Base-by-base conservation (phyloP, 2,888 invertebrate genomes). In the Anaspis maculata region DNA sequence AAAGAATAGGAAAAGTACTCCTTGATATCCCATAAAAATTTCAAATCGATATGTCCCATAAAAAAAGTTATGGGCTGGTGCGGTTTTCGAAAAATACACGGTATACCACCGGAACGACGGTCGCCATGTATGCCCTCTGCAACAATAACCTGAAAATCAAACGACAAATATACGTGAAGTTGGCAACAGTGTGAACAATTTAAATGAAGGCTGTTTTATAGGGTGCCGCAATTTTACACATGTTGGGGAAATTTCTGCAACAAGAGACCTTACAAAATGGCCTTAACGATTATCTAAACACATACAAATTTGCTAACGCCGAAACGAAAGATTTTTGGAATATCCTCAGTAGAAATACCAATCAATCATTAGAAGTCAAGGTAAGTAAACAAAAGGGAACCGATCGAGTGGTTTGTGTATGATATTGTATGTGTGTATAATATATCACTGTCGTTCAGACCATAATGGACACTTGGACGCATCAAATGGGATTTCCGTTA, bases 291-390 rank as follows among this genome's bases (percentile, higher is more conserved):
- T 87, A 85, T 59, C 66, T 87, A 35, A 76, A 71, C 41, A 71
- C 70, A 25, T 79, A 80, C 56, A 74, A 77, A 46, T 85, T 75
- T 60, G 69, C 70, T 26, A 86, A 80, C 57, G 83, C 85, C 6
- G 83, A 83, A 41, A 80, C 81, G 3, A 70, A 83, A 49, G 89
- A 92, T 56, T 70, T 94, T 0, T 94, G 92, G 92, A 63, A 73
- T 27, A 74, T 77, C 21, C 71, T 85, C 43, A 78, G 77, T 37
- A 71, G 74, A 54, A 79, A 73, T 47, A 71, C 73, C 1, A 77
- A 76, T 53, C 68, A 74, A 40, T 68, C 73, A 2, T 66, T 77
- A 41, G 73, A 77, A 53, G 73, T 78, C 25, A 77, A 76, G 65
- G 77, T 77, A 62, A 50, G 48, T 41, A 6, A 13, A 13, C 24